Percentiles rank a stretch among this genome's conserved stretches.
Evolutionary conservation across 2,888 invertebrate species (phyloP).

Genomic region (Melangyna quadrimaculata): DNA sequence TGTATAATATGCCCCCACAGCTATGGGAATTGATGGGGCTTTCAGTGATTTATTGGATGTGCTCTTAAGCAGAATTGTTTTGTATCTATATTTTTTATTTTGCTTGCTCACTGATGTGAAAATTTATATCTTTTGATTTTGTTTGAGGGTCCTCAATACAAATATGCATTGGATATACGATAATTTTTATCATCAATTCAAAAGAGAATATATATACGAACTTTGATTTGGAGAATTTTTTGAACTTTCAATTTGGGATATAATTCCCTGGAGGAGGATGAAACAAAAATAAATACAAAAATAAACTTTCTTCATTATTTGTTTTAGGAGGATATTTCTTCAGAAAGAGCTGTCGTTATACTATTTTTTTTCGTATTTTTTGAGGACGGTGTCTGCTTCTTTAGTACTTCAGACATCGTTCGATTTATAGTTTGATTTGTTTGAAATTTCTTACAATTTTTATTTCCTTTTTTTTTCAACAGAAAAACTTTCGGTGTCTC

Average conservation of each 20-base stretch:
- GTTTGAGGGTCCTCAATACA: neutral
- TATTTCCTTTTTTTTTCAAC: neutral
- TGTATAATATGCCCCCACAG: slow-evolving; percentile 51
- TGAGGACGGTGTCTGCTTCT: neutral
- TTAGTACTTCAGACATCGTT: neutral
- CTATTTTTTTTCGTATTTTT: neutral
- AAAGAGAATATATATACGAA: neutral
- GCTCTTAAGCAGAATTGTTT: neutral
- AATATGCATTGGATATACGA: slow-evolving; percentile 15
- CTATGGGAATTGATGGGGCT: slow-evolving; percentile 64
- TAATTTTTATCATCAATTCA: slow-evolving; percentile 25
- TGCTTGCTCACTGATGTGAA: slow-evolving; percentile 16
- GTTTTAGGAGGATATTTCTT: neutral
- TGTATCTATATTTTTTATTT: neutral
- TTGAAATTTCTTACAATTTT: slow-evolving; percentile 19
- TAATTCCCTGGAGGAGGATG: neutral
- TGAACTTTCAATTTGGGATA: slow-evolving; percentile 5
- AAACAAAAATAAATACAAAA: neutral
- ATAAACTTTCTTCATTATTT: slow-evolving; percentile 24
- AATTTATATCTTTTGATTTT: slow-evolving; percentile 20
- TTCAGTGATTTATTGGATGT: slow-evolving; percentile 61
- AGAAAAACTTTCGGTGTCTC: neutral
- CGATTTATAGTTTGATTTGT: slow-evolving; percentile 32
- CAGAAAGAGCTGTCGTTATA: neutral
- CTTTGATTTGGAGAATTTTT: slow-evolving; percentile 22